phyloP scores from a whole-genome alignment of 2,888 invertebrate species.

The Spisula solida region DNA sequence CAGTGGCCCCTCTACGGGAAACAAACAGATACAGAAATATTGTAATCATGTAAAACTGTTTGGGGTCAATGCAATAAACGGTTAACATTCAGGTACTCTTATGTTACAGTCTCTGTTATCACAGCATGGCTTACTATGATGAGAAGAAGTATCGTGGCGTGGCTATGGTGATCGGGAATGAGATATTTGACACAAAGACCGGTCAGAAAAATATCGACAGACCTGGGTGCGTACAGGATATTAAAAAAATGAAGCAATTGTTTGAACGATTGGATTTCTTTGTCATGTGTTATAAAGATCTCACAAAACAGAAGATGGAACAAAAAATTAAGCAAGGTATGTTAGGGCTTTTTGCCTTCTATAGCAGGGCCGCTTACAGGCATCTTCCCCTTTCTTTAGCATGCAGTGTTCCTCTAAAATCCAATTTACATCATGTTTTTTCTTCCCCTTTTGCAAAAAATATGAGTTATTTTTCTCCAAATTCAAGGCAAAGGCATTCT shows the following conservation, averaged over 20 bases:
- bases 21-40: not conserved
- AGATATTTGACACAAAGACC: not conserved
- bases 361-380: too few relatives aligned
- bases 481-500: too few relatives aligned
- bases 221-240: not conserved
- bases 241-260: not conserved
- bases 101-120: not conserved
- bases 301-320: not conserved
- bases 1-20: too few relatives aligned
- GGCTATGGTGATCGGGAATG: not conserved
- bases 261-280: slow-evolving; percentile 15
- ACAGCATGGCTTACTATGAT: not conserved
- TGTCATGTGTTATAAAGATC: slow-evolving; percentile 10
- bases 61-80: too few relatives aligned
- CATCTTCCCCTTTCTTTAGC: too few relatives aligned
- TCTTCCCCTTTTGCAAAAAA: too few relatives aligned
- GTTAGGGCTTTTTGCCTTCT: not conserved
- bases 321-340: not conserved
- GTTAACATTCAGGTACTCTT: not conserved
- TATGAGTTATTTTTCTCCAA: too few relatives aligned
- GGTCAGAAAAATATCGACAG: not conserved
- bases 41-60: not conserved
- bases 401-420: too few relatives aligned
- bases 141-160: not conserved
- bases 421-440: too few relatives aligned